A percentile compares a stretch with the other conserved stretches of the same genome.
Evolutionary conservation across 2,888 invertebrate species (phyloP).

Genomic region (Cataglyphis albicans): DNA sequence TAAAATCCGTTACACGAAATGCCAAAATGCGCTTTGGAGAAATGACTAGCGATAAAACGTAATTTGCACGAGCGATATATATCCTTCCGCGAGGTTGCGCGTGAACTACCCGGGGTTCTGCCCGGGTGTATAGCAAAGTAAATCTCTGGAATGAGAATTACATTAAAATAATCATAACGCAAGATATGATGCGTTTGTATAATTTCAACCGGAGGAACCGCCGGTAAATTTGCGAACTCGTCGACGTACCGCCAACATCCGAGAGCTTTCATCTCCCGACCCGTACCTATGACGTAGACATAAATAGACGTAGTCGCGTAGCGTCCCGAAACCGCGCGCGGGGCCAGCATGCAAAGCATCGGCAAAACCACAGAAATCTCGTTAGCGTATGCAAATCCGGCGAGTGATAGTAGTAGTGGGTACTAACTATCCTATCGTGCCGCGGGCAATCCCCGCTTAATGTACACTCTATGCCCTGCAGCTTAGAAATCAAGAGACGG

Average conservation of each 20-base stretch:
- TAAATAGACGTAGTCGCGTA: constrained; percentile 74
- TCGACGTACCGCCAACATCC: constrained; percentile 46
- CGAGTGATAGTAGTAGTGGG: constrained; percentile 63
- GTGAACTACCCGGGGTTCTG: background rate
- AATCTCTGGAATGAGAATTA: constrained; percentile 22
- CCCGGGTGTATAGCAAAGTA: background rate
- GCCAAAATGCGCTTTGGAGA: constrained; percentile 11
- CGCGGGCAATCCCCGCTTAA: constrained; percentile 76
- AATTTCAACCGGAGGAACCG: constrained; percentile 13
- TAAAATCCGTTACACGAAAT: constrained; percentile 13
- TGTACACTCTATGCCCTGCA: constrained; percentile 77
- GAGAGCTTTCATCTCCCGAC: constrained; percentile 67
- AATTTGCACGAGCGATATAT: constrained; percentile 38
- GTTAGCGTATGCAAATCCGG: constrained; percentile 85
- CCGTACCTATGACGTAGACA: constrained; percentile 76
- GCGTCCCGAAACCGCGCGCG: constrained; percentile 69
- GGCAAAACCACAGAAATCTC: constrained; percentile 83
- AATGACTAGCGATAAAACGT: constrained; percentile 15
- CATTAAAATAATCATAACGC: constrained; percentile 37
- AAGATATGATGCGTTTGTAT: constrained; percentile 37
- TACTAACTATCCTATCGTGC: constrained; percentile 82
- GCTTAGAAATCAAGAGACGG: constrained; percentile 77
- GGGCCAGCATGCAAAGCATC: constrained; percentile 80
- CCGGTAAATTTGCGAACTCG: constrained; percentile 52
- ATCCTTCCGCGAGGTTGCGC: constrained; percentile 24